These are phyloP conservation scores for Drosophila tsacasi DNA, from an alignment of 1,140 invertebrate species.

Conservation along the genomic window DNA sequence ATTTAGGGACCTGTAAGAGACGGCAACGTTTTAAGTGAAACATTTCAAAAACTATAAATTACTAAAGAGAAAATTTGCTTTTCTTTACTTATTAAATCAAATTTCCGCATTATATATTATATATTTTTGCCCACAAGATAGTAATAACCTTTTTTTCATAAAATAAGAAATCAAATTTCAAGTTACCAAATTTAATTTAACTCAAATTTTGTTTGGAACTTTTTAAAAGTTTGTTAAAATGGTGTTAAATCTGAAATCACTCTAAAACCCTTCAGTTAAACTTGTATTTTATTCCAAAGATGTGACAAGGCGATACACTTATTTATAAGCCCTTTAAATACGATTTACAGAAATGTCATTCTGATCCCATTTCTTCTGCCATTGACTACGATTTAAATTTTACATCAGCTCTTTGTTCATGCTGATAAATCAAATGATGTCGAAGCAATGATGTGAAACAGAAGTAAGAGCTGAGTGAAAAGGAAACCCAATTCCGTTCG, in stretches of 20 bases:
- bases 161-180: background rate
- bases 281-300: background rate
- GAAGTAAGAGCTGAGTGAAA: conserved; percentile 12
- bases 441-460: conserved; percentile 34
- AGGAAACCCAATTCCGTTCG: conserved; percentile 61
- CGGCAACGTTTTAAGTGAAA: background rate
- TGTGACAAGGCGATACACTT: background rate
- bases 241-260: background rate
- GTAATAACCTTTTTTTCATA: background rate
- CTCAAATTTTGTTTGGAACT: background rate
- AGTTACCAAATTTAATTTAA: background rate
- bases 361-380: background rate
- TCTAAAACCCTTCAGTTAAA: background rate
- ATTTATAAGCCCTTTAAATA: background rate
- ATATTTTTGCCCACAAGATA: background rate
- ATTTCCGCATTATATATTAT: background rate
- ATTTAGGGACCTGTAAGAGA: background rate
- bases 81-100: background rate
- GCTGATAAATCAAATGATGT: conserved; percentile 44
- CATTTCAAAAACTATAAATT: background rate
- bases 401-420: conserved; percentile 15
- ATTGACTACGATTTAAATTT: conserved; percentile 25
- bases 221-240: background rate
- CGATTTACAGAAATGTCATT: background rate
- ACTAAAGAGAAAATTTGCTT: background rate